Conservation (phyloP, 2,888 invertebrate species). For the Cosmorhoe ocellata region DNA sequence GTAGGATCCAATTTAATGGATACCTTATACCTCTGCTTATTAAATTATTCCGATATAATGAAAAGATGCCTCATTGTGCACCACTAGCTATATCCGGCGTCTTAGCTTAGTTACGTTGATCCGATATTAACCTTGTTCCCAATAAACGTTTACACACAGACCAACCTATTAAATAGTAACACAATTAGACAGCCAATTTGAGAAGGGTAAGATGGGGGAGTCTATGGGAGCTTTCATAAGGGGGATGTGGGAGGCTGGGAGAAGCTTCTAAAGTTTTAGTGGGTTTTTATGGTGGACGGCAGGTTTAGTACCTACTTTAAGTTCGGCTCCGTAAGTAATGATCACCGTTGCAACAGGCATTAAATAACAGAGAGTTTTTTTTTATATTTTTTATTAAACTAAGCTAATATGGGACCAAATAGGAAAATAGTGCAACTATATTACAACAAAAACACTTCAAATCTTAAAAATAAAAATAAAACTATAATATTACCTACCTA, state of each 20-base stretch:
- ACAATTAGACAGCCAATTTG: conserved; percentile 55
- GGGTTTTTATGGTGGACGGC: conserved; percentile 23
- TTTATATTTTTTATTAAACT: too few relatives aligned
- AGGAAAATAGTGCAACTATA: too few relatives aligned
- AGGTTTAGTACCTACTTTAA: conserved; percentile 5
- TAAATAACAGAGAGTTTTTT: too few relatives aligned
- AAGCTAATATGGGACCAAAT: too few relatives aligned
- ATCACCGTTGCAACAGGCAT: too few relatives aligned
- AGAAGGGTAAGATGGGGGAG: conserved; percentile 14
- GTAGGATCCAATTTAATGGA: too few relatives aligned
- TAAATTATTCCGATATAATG: too few relatives aligned
- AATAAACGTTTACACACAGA: conserved; percentile 54
- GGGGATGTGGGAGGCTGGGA: conserved; percentile 21
- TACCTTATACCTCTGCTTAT: too few relatives aligned
- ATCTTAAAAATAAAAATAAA: too few relatives aligned
- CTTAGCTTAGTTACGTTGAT: not conserved
- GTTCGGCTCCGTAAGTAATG: too few relatives aligned
- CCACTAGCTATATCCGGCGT: not conserved
- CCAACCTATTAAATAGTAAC: conserved; percentile 56
- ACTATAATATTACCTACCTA: too few relatives aligned
- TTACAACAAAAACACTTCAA: too few relatives aligned
- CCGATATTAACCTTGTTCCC: conserved; percentile 22
- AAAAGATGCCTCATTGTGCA: not conserved
- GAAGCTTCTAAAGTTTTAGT: conserved; percentile 23
- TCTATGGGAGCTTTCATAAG: conserved; percentile 27